Percentiles rank a stretch among this genome's conserved stretches.
Conservation (phyloP, 2,888 invertebrate genomes). For the Melinopterus prodromus region DNA sequence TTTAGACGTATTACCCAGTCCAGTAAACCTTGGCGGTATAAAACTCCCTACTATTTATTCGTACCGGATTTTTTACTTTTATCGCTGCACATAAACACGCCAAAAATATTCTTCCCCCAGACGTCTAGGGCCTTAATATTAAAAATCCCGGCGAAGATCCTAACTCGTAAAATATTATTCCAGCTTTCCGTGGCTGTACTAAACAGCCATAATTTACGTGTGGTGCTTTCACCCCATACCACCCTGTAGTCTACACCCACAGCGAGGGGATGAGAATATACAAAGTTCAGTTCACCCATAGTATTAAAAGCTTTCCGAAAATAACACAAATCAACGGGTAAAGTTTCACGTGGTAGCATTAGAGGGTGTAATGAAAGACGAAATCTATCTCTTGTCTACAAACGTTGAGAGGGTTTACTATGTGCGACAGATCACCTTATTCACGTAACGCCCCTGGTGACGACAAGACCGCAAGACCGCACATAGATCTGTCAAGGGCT, state of each 20-base stretch:
- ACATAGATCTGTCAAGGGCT: slow-evolving; percentile 53
- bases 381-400: neutral
- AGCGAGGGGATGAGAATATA: neutral
- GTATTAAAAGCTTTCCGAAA: neutral
- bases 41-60: neutral
- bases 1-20: neutral
- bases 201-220: neutral
- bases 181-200: neutral
- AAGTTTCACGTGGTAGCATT: neutral
- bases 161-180: neutral
- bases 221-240: neutral
- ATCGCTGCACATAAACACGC: neutral
- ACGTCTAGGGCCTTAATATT: neutral
- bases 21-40: neutral
- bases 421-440: slow-evolving; percentile 55
- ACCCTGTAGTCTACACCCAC: neutral
- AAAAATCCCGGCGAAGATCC: neutral
- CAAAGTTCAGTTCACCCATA: neutral
- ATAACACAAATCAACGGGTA: slow-evolving; percentile 8
- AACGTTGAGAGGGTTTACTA: neutral
- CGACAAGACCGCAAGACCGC: slow-evolving; percentile 52
- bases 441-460: slow-evolving; percentile 47
- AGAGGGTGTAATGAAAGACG: neutral
- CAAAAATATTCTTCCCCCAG: neutral
- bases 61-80: neutral